A percentile compares a stretch with the other conserved stretches of the same genome.
phyloP scores from a whole-genome alignment of 1,140 invertebrate genomes.

The Contarinia nasturtii region DNA sequence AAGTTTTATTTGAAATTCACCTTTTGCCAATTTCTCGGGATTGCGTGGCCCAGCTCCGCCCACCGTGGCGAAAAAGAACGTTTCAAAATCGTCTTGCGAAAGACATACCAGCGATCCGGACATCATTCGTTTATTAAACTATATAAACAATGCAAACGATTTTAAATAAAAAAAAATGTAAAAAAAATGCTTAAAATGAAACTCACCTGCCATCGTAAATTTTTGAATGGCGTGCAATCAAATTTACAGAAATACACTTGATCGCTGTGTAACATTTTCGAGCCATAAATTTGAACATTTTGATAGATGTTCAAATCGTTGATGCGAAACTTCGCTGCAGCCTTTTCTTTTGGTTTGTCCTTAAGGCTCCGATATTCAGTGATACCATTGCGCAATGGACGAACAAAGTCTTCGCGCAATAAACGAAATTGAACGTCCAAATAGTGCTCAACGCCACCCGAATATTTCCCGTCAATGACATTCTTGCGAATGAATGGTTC shows the following conservation, averaged over 20 bases:
- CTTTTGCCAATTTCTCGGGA: constrained; percentile 22
- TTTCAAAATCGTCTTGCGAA: constrained; percentile 31
- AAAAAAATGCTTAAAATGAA: not conserved
- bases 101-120: constrained; percentile 54
- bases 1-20: constrained; percentile 24
- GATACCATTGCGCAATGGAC: constrained; percentile 29
- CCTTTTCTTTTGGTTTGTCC: constrained; percentile 9
- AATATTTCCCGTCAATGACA: constrained; percentile 22
- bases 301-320: constrained; percentile 13
- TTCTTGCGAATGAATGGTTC: not conserved
- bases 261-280: constrained; percentile 6
- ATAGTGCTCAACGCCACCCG: constrained; percentile 41
- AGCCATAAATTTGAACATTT: constrained; percentile 9
- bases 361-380: constrained; percentile 9
- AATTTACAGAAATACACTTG: constrained; percentile 6
- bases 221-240: constrained; percentile 7
- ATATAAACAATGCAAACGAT: constrained; percentile 9
- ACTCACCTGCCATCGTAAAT: not conserved
- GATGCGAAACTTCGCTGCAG: constrained; percentile 9
- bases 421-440: constrained; percentile 58
- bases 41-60: constrained; percentile 41
- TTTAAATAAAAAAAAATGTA: no score
- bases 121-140: constrained; percentile 36
- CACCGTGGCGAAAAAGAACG: constrained; percentile 41
- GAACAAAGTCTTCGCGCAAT: constrained; percentile 51